These are phyloP conservation scores for Tympanoctomys barrerae DNA, from an alignment of 2,797 vertebrate species.

Conservation along the genomic window DNA sequence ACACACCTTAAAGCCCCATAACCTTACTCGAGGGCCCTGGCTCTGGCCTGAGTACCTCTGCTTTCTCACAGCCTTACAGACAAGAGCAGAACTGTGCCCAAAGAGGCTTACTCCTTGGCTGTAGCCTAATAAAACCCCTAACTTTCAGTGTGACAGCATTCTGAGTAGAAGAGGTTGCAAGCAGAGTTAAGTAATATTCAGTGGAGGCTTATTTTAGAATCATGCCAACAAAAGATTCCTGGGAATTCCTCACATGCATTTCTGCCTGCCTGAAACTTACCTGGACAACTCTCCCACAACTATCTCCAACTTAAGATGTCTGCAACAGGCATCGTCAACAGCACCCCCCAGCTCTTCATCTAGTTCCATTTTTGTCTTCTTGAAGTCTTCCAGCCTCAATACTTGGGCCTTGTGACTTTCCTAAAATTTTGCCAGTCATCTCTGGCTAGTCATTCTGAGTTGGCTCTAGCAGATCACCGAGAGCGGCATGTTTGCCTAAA, in stretches of 20 bases:
- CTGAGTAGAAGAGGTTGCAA: background rate
- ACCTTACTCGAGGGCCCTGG: background rate
- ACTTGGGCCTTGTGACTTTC: background rate
- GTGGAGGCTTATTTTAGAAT: constrained; percentile 54
- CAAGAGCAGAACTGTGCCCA: background rate
- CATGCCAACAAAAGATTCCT: background rate
- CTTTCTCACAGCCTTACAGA: background rate
- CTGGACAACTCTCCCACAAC: background rate
- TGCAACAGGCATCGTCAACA: background rate
- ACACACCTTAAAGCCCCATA: background rate
- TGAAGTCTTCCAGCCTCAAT: background rate
- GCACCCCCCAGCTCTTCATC: background rate
- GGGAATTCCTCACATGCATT: background rate
- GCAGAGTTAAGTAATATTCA: constrained; percentile 32
- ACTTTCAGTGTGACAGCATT: background rate
- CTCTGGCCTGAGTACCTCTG: background rate
- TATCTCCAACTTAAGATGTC: background rate
- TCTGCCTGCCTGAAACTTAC: background rate
- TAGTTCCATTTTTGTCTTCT: background rate
- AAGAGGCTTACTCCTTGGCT: background rate
- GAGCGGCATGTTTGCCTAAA: background rate
- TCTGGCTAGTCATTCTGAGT: background rate
- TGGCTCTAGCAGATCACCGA: background rate
- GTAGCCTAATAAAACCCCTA: background rate
- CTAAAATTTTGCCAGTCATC: background rate